phyloP scores from a whole-genome alignment of 2,113 vertebrate species.

The Heptranchias perlo region DNA sequence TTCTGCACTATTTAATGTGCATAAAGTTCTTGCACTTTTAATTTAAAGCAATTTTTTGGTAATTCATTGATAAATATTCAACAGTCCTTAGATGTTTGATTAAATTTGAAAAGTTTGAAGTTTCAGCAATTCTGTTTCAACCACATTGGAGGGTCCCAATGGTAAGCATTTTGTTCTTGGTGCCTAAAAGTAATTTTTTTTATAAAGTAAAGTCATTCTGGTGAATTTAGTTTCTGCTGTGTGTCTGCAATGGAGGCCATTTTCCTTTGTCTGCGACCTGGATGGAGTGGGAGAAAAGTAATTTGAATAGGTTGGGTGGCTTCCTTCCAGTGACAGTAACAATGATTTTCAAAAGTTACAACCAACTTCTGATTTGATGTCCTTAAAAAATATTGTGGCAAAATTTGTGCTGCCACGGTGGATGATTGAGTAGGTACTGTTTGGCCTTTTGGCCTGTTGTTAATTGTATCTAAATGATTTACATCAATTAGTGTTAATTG shows the following conservation, averaged over 20 bases:
- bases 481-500: too few species aligned
- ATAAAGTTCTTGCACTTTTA: too few species aligned
- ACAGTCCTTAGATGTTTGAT: too few species aligned
- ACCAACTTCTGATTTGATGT: not conserved
- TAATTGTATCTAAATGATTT: too few species aligned
- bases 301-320: not conserved
- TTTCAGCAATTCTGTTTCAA: not conserved
- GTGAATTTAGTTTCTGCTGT: not conserved
- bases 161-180: not conserved
- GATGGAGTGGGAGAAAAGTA: not conserved
- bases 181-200: not conserved
- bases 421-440: not conserved
- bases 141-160: not conserved
- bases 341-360: not conserved
- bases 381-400: not conserved
- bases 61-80: too few species aligned
- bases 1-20: too few species aligned
- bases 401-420: not conserved
- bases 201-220: not conserved
- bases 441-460: not conserved
- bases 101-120: not conserved
- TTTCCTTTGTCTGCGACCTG: not conserved
- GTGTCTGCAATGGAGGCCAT: not conserved
- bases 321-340: not conserved
- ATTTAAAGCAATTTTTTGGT: too few species aligned